Base-by-base conservation (phyloP, 2,888 invertebrate species). In the Agrochola lychnidis region DNA sequence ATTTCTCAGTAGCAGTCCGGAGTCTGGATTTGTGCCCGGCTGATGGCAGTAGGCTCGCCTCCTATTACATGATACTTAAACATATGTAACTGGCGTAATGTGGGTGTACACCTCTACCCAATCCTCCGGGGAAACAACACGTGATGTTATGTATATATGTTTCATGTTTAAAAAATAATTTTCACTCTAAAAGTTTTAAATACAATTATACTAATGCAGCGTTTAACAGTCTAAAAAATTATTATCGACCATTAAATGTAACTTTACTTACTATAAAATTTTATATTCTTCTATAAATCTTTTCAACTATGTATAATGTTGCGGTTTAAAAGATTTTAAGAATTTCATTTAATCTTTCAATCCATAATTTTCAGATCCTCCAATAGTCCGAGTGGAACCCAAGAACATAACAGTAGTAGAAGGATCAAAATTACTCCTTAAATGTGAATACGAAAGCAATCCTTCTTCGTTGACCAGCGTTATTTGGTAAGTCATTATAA, bases 391-490 rank as follows among this genome's bases (percentile, higher is more conserved):
- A 76, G 98, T 99, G 73, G 97, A 97, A 70, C 98, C 98, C 0
- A 97, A 97, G 51, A 98, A 98, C 92, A 97, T 98, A 82, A 98
- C 98, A 0, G 98, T 98, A 9, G 98, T 98, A 88, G 99, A 99
- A 94, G 97, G 98, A 22, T 97, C 97, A 56, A 97, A 98, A 86
- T 97, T 98, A 66, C 96, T 98, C 59, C 97, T 99, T 71, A 97
- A 97, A 85, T 99, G 99, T 93, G 97, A 98, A 89, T 99, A 98
- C 92, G 98, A 98, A 85, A 98, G 99, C 76, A 99, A 99, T 95
- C 99, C 99, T 0, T 98, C 98, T 42, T 97, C 98, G 16, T 96
- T 99, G 53, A 97, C 97, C 68, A 97, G 97, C 84, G 98, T 98
- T 70, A 97, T 97, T 88, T 99, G 99, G 99, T 99, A 96, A 97